Evolutionary conservation across 2,797 vertebrate genomes (phyloP).

Genomic region (Galaxias olidus): DNA sequence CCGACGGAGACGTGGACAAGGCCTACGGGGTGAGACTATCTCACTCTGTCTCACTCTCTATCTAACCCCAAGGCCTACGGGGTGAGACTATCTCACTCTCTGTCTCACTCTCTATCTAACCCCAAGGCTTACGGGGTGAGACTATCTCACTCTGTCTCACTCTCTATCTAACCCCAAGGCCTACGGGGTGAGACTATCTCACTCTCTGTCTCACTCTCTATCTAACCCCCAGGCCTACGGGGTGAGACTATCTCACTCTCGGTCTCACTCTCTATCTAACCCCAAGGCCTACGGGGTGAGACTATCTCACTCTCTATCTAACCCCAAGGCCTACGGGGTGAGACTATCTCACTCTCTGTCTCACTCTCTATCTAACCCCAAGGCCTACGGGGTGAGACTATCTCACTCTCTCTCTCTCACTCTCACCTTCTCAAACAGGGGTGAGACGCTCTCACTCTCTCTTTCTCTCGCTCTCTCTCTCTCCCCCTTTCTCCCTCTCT

Average conservation of each 20-base stretch:
- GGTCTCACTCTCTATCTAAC: neutral
- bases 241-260: no score
- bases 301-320: neutral
- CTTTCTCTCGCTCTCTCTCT: no score
- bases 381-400: conserved; percentile 76
- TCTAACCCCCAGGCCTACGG: no score
- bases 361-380: neutral
- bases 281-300: no score
- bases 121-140: conserved; percentile 77
- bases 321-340: no score
- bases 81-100: neutral
- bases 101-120: neutral
- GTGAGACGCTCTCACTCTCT: neutral
- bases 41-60: neutral
- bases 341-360: neutral
- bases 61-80: neutral
- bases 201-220: neutral
- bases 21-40: conserved; percentile 76
- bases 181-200: no score
- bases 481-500: no score
- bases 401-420: neutral
- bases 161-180: neutral
- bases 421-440: neutral
- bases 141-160: no score
- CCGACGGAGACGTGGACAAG: conserved; percentile 78